A percentile compares a stretch with the other conserved stretches of the same genome.
Conservation (phyloP, 1,140 invertebrate genomes). For the Pogonus chalceus region DNA sequence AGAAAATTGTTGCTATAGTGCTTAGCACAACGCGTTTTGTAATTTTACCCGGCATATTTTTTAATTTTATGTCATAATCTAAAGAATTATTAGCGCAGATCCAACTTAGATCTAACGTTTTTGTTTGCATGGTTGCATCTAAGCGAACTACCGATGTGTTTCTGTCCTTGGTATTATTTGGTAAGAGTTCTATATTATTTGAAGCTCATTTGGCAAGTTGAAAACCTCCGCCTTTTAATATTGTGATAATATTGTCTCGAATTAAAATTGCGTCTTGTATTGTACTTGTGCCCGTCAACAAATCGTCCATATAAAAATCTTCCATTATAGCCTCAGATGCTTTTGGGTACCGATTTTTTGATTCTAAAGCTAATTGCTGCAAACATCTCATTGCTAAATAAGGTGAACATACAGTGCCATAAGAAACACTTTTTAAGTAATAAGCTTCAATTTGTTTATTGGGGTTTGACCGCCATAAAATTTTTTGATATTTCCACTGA, state of each 20-base stretch:
- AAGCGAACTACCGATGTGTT: neutral
- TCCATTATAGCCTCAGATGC: slow-evolving; percentile 18
- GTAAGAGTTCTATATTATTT: neutral
- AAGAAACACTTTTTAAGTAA: slow-evolving; percentile 25
- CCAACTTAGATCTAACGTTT: slow-evolving; percentile 8
- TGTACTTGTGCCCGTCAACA: slow-evolving; percentile 27
- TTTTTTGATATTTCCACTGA: slow-evolving; percentile 31
- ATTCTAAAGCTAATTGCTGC: slow-evolving; percentile 9
- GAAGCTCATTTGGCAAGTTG: neutral
- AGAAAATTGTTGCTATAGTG: slow-evolving; percentile 15
- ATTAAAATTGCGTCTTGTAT: slow-evolving; percentile 7
- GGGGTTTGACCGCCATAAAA: slow-evolving; percentile 31
- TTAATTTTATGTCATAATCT: neutral
- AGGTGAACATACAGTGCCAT: slow-evolving; percentile 22
- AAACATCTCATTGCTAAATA: slow-evolving; percentile 23
- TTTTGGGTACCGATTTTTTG: slow-evolving; percentile 18
- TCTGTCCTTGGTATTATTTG: neutral
- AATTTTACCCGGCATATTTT: neutral
- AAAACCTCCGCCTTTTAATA: neutral
- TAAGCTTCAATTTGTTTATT: slow-evolving; percentile 9
- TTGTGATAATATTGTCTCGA: neutral
- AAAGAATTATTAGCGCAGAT: neutral
- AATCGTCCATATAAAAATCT: slow-evolving; percentile 38
- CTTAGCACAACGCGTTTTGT: slow-evolving; percentile 18
- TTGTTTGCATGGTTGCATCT: neutral